Evolutionary conservation across 2,888 invertebrate genomes (phyloP).

Genomic region (Linyphia triangularis): DNA sequence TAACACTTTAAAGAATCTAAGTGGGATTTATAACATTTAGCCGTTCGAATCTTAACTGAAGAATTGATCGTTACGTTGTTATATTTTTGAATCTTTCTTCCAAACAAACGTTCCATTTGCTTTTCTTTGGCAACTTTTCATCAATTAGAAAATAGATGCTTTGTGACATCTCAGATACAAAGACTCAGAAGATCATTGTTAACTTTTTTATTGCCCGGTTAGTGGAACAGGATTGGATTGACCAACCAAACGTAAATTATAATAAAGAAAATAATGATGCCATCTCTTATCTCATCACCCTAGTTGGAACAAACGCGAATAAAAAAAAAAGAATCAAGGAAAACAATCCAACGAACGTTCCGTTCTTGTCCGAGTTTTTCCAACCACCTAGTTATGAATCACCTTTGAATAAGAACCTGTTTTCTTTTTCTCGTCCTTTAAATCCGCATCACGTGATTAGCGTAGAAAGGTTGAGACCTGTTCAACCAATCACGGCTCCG

Average conservation of each 20-base stretch:
- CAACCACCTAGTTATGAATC: conserved; percentile 33
- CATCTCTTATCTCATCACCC: not conserved
- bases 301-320: conserved; percentile 1
- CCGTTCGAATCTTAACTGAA: no score
- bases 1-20: no score
- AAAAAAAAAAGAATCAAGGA: not conserved
- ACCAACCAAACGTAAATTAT: not conserved
- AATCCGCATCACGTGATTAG: conserved; percentile 10
- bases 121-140: not conserved
- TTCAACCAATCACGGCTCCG: conserved; percentile 43
- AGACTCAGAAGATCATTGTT: not conserved
- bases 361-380: not conserved
- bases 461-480: conserved; percentile 43
- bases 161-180: not conserved
- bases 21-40: no score
- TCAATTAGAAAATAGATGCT: not conserved
- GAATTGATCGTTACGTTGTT: no score
- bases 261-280: not conserved
- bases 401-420: conserved; percentile 42
- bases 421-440: not conserved
- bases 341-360: conserved; percentile 41
- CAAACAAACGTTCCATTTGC: no score
- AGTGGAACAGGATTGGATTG: conserved; percentile 2
- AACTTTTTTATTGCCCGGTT: not conserved
- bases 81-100: no score